Percentiles rank a stretch among this genome's conserved stretches.
Evolutionary conservation across 2,888 invertebrate genomes (phyloP).

Genomic region (Acanthosepion lycidas): DNA sequence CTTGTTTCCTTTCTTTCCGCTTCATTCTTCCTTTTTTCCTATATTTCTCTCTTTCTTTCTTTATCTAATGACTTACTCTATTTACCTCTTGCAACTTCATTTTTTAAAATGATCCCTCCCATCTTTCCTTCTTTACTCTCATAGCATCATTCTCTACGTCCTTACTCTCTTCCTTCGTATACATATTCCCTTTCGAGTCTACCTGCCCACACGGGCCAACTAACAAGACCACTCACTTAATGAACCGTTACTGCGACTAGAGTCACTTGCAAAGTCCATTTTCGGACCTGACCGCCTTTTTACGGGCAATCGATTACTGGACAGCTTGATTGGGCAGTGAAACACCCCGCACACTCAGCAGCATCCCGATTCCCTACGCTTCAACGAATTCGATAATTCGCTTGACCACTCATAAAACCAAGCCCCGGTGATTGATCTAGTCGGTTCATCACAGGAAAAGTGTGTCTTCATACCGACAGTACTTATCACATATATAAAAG

Average conservation of each 20-base stretch:
- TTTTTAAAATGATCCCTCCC: not conserved
- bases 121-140: not conserved
- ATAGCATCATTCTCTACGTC: not conserved
- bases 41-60: no score
- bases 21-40: no score
- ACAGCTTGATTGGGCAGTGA: conserved; percentile 33
- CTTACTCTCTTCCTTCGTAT: not conserved
- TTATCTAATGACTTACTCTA: no score
- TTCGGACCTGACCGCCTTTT: not conserved
- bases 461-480: not conserved
- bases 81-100: no score
- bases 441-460: not conserved
- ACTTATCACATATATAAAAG: no score
- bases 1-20: no score
- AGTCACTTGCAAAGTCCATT: not conserved
- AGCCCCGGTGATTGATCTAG: not conserved
- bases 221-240: not conserved
- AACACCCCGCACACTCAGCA: not conserved
- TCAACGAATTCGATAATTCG: not conserved
- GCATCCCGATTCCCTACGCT: not conserved
- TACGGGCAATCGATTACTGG: conserved; percentile 33
- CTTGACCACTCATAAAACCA: conserved; percentile 22
- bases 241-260: not conserved
- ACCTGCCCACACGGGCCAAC: not conserved
- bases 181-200: no score